Percentiles rank a stretch among this genome's conserved stretches.
Evolutionary conservation across 2,113 vertebrate genomes (phyloP).

Genomic region (Puffinus mauretanicus): DNA sequence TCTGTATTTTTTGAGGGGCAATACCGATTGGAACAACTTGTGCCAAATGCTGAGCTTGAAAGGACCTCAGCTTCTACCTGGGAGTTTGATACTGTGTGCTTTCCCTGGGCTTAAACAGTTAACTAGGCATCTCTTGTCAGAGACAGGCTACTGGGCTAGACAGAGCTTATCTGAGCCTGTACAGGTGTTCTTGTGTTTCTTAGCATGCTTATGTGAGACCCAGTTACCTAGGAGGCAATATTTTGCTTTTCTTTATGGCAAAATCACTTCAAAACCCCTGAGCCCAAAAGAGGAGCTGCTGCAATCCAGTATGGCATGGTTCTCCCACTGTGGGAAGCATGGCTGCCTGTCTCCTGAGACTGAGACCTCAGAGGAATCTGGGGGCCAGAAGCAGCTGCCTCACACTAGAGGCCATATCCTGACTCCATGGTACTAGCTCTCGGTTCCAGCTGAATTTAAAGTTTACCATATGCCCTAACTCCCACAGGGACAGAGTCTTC

Average conservation of each 20-base stretch:
- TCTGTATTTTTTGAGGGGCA: background rate
- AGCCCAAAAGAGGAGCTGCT: background rate
- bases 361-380: background rate
- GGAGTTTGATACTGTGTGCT: background rate
- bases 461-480: background rate
- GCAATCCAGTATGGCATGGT: background rate
- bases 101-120: background rate
- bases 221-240: background rate
- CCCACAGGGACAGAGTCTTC: background rate
- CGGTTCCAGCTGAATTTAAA: background rate
- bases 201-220: background rate
- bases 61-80: background rate
- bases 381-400: background rate
- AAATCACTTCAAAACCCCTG: background rate
- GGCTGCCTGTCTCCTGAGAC: background rate
- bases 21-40: background rate
- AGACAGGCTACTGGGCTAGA: background rate
- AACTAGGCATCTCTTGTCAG: background rate
- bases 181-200: background rate
- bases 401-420: background rate
- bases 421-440: background rate
- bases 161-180: background rate
- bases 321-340: background rate
- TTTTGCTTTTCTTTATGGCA: background rate
- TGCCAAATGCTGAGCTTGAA: background rate